A percentile compares a stretch with the other conserved stretches of the same genome.
phyloP scores from a whole-genome alignment of 2,113 vertebrate species.

The Bufo bufo region DNA sequence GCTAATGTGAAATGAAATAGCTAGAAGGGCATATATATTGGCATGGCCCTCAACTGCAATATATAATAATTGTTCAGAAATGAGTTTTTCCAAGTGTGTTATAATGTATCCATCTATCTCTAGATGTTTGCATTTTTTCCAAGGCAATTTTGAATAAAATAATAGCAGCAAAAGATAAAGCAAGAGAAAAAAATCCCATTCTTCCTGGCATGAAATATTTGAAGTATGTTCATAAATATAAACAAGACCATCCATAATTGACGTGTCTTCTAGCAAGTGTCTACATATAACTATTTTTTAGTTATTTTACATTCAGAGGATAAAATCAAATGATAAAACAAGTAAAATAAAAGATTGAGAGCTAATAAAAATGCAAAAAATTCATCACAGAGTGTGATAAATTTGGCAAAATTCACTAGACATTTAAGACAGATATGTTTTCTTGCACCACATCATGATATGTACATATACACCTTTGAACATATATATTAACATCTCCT shows the following conservation, averaged over 20 bases:
- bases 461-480: no score
- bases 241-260: constrained; percentile 5
- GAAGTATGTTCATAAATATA: not conserved
- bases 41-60: not conserved
- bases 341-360: no score
- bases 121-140: constrained; percentile 3
- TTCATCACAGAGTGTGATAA: no score
- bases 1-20: constrained; percentile 30
- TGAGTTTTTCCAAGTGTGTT: constrained; percentile 1
- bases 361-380: not conserved
- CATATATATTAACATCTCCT: no score
- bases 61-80: constrained; percentile 28
- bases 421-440: no score
- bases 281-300: not conserved
- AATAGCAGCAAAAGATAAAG: not conserved
- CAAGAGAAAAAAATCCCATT: not conserved
- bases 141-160: constrained; percentile 9
- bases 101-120: constrained; percentile 1
- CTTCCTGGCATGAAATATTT: not conserved
- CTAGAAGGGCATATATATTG: constrained; percentile 16
- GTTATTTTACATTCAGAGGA: not conserved
- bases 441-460: no score
- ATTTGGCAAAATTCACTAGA: no score
- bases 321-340: not conserved
- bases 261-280: not conserved